Percentiles rank a stretch among this genome's conserved stretches.
These are phyloP conservation scores for Acronicta aceris DNA, from an alignment of 2,888 invertebrate genomes.

Conservation along the genomic window DNA sequence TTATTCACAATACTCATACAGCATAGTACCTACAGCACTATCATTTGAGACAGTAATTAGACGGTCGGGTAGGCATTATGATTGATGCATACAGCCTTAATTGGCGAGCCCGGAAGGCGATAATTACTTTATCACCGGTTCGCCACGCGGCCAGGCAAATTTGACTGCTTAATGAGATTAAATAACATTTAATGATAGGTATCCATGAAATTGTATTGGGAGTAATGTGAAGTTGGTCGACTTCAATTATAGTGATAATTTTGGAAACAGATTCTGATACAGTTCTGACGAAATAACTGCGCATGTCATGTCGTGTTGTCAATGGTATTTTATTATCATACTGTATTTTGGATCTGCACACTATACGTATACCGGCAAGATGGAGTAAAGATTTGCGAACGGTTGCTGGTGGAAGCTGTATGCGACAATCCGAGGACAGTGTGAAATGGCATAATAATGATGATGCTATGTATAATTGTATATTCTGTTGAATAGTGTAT, in stretches of 20 bases:
- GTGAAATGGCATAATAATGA: too few species aligned
- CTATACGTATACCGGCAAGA: too few species aligned
- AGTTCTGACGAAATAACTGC: not conserved
- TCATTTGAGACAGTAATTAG: constrained; percentile 36
- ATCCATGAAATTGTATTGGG: constrained; percentile 1
- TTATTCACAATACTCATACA: not conserved
- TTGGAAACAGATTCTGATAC: not conserved
- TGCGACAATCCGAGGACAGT: too few species aligned
- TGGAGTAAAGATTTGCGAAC: too few species aligned
- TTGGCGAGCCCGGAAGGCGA: constrained; percentile 62
- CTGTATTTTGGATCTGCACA: too few species aligned
- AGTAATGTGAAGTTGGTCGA: constrained; percentile 1
- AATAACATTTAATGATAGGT: constrained; percentile 36
- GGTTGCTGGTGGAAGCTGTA: too few species aligned
- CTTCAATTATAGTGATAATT: not conserved
- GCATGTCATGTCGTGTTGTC: too few species aligned
- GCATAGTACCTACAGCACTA: not conserved
- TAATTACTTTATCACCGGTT: constrained; percentile 73
- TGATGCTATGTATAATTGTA: too few species aligned
- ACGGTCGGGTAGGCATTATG: constrained; percentile 50
- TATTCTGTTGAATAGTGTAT: too few species aligned
- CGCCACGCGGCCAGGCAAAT: constrained; percentile 48
- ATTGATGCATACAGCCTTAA: constrained; percentile 65
- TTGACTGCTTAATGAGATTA: constrained; percentile 41
- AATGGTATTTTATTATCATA: too few species aligned